Percentiles rank a stretch among this genome's conserved stretches.
phyloP scores from a whole-genome alignment of 2,888 invertebrate genomes.

The Beris morrisii region DNA sequence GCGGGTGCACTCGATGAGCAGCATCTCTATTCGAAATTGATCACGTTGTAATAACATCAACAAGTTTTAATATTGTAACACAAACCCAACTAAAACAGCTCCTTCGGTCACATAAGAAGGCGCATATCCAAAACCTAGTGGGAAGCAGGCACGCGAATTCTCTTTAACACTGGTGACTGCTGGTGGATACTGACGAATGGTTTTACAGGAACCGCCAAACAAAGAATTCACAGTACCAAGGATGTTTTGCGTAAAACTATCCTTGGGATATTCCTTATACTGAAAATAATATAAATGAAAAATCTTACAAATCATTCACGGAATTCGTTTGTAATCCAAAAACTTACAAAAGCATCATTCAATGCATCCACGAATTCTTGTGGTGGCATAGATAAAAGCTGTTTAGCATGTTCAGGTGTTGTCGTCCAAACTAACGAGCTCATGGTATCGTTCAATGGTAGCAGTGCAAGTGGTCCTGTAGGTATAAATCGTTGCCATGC shows the following conservation, averaged over 20 bases:
- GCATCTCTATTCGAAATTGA: constrained; percentile 66
- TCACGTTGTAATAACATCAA: background rate
- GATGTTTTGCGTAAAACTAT: constrained; percentile 48
- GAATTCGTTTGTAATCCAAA: background rate
- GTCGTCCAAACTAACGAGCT: constrained; percentile 97
- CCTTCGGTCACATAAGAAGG: constrained; percentile 80
- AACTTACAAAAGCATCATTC: constrained; percentile 79
- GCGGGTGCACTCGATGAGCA: constrained; percentile 89
- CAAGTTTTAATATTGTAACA: constrained; percentile 24
- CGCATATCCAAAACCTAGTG: constrained; percentile 88
- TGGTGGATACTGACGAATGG: constrained; percentile 54
- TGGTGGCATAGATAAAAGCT: constrained; percentile 68
- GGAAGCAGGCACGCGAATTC: constrained; percentile 78
- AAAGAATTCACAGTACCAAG: constrained; percentile 59
- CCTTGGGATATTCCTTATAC: constrained; percentile 50
- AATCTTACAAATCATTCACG: background rate
- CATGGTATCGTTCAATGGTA: constrained; percentile 76
- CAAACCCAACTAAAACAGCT: constrained; percentile 84
- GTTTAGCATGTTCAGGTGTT: constrained; percentile 71
- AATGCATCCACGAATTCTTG: constrained; percentile 85
- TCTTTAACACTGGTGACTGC: constrained; percentile 48
- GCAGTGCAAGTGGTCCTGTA: constrained; percentile 86
- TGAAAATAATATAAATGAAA: constrained; percentile 21
- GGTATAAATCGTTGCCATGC: constrained; percentile 98
- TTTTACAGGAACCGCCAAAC: constrained; percentile 51